These are phyloP conservation scores for Aix galericulata DNA, from an alignment of 2,113 vertebrate genomes.

Conservation along the genomic window DNA sequence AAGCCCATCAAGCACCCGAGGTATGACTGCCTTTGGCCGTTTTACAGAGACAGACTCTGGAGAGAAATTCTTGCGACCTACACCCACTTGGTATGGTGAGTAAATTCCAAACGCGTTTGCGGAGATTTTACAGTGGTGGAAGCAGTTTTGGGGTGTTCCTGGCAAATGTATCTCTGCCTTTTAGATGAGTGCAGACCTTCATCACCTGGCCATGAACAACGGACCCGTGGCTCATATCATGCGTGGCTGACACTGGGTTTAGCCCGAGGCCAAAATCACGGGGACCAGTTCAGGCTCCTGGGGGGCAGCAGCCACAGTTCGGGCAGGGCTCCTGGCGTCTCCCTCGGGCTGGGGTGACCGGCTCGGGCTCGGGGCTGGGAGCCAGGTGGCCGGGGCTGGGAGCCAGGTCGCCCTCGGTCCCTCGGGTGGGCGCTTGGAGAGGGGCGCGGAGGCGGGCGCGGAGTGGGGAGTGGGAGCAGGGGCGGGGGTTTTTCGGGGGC, in stretches of 20 bases:
- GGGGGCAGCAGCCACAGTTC: neutral
- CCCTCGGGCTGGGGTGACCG: neutral
- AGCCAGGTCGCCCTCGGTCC: too few species aligned
- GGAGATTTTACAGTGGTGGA: neutral
- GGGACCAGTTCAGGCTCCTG: neutral
- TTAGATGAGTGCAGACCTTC: neutral
- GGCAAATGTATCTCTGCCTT: neutral
- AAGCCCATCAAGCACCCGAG: neutral
- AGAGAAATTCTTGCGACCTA: neutral
- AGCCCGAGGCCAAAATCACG: neutral
- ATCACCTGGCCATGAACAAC: neutral
- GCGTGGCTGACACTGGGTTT: neutral
- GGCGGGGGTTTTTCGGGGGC: too few species aligned
- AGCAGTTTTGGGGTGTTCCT: neutral
- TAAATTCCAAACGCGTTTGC: neutral
- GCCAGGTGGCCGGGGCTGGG: too few species aligned
- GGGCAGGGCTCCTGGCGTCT: slow-evolving; percentile 3
- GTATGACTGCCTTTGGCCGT: slow-evolving; percentile 6
- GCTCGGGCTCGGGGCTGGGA: too few species aligned
- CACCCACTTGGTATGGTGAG: neutral
- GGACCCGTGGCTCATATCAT: neutral
- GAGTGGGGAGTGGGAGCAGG: too few species aligned
- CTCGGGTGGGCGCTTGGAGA: too few species aligned
- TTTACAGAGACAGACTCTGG: slow-evolving; percentile 3
- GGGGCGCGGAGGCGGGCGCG: too few species aligned